Conservation (phyloP, 2,797 vertebrate genomes). For the Pogonophryne albipinna region DNA sequence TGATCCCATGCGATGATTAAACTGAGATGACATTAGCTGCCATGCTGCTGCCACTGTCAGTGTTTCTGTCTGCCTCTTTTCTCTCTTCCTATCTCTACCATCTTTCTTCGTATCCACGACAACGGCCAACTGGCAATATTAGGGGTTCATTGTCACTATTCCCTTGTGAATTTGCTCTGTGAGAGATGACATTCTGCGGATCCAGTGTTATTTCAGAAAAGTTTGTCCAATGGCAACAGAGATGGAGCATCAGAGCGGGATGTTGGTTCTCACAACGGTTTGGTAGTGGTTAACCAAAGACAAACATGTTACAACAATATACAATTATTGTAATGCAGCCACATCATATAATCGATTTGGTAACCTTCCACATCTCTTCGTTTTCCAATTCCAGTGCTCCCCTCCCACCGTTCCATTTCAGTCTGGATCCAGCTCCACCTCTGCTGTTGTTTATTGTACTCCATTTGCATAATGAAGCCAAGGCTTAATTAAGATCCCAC, state of each 20-base stretch:
- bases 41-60: slow-evolving; percentile 78
- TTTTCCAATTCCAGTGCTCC: slow-evolving; percentile 65
- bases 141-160: slow-evolving; percentile 72
- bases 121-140: slow-evolving; percentile 78
- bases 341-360: slow-evolving; percentile 56
- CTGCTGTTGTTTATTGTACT: slow-evolving; percentile 85
- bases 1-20: slow-evolving; percentile 86
- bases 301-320: slow-evolving; percentile 45
- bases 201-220: slow-evolving; percentile 65
- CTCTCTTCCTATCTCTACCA: slow-evolving; percentile 69
- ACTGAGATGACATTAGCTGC: slow-evolving; percentile 86
- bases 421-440: slow-evolving; percentile 79
- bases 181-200: slow-evolving; percentile 61
- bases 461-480: slow-evolving; percentile 90
- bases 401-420: slow-evolving; percentile 69
- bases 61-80: slow-evolving; percentile 77
- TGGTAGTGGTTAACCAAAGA: slow-evolving; percentile 27
- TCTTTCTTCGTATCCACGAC: slow-evolving; percentile 77
- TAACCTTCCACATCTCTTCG: slow-evolving; percentile 70
- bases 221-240: slow-evolving; percentile 53
- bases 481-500: slow-evolving; percentile 89
- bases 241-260: slow-evolving; percentile 17
- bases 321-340: slow-evolving; percentile 46
- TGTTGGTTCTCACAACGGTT: slow-evolving; percentile 32
- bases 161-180: slow-evolving; percentile 74